Evolutionary conservation across 2,888 invertebrate genomes (phyloP).

Genomic region (Hyposoter dolosus): DNA sequence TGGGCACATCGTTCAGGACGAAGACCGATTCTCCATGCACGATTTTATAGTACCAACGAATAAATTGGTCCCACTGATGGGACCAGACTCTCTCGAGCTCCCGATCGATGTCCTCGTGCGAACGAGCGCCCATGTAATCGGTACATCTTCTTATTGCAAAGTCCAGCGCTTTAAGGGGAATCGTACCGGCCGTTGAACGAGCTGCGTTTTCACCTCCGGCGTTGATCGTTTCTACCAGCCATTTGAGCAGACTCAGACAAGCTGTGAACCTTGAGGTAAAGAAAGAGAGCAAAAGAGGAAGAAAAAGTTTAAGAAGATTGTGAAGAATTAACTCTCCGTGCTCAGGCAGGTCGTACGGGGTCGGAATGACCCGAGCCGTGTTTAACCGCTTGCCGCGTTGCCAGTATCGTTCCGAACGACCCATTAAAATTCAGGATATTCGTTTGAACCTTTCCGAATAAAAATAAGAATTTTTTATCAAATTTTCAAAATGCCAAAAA

Average conservation of each 20-base stretch:
- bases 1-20: conserved; percentile 76
- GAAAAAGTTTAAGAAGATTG: background rate
- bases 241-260: conserved; percentile 93
- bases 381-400: too few relatives aligned
- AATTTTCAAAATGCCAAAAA: background rate
- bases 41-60: conserved; percentile 88
- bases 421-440: too few relatives aligned
- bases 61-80: conserved; percentile 96
- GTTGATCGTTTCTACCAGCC: conserved; percentile 88
- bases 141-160: conserved; percentile 93
- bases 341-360: too few relatives aligned
- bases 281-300: background rate
- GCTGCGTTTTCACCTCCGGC: conserved; percentile 86
- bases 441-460: too few relatives aligned
- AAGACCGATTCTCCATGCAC: conserved; percentile 83
- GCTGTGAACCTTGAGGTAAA: conserved; percentile 88
- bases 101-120: conserved; percentile 92
- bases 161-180: conserved; percentile 91
- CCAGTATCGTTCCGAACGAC: too few relatives aligned
- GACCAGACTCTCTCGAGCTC: conserved; percentile 91
- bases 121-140: conserved; percentile 90
- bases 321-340: too few relatives aligned
- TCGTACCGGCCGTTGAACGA: conserved; percentile 87
- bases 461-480: too few relatives aligned
- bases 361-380: too few relatives aligned